These are phyloP conservation scores for Anseranas semipalmata DNA, from an alignment of 2,113 vertebrate species.

Conservation along the genomic window DNA sequence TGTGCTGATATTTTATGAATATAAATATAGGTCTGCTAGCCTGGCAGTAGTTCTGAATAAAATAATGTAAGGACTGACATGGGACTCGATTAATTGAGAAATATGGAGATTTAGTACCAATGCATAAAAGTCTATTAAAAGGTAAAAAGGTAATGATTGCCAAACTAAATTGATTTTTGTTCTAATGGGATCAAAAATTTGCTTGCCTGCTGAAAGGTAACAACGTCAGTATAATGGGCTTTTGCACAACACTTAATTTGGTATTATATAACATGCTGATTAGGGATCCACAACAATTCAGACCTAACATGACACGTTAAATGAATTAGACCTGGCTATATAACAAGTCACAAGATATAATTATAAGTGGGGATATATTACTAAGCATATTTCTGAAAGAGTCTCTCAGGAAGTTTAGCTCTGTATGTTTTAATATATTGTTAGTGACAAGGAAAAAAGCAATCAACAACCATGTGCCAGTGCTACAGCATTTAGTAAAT, in stretches of 20 bases:
- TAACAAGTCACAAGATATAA: background rate
- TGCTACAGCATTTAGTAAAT: background rate
- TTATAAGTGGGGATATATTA: background rate
- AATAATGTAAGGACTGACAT: rapidly evolving
- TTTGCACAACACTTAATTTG: background rate
- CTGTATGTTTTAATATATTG: background rate
- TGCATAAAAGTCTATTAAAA: background rate
- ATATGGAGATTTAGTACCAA: background rate
- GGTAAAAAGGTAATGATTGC: background rate
- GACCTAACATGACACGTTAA: background rate
- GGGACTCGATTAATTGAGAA: background rate
- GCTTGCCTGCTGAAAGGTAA: background rate
- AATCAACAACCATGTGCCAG: background rate
- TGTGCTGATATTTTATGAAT: background rate
- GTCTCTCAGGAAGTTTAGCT: background rate
- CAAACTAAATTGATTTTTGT: background rate
- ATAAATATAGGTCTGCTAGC: background rate
- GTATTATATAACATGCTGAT: background rate
- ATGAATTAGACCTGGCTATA: background rate
- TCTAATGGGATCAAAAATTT: background rate
- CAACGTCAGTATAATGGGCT: background rate
- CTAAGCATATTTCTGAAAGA: background rate
- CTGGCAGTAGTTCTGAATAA: background rate
- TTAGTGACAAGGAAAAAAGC: background rate
- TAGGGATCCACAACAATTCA: background rate